Percentiles rank a stretch among this genome's conserved stretches.
phyloP scores from a whole-genome alignment of 2,113 vertebrate species.

The Tautogolabrus adspersus region DNA sequence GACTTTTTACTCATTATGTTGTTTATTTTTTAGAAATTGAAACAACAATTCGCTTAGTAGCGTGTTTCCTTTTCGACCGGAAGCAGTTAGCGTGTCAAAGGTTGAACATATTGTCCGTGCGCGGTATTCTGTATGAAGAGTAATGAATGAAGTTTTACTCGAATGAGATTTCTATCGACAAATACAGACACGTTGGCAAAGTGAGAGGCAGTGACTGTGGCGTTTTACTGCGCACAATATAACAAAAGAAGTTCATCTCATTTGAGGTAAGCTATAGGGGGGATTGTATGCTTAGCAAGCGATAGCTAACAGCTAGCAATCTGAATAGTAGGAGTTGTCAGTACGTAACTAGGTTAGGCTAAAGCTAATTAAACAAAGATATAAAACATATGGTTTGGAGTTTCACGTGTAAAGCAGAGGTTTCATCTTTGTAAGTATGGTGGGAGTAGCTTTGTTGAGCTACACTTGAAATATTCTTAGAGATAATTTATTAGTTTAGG shows the following conservation, averaged over 20 bases:
- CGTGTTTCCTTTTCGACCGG: slow-evolving; percentile 44
- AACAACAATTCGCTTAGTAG: neutral
- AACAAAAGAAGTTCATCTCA: neutral
- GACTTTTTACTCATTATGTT: too few species aligned
- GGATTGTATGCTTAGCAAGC: slow-evolving; percentile 16
- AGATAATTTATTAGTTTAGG: neutral
- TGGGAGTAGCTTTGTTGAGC: too few species aligned
- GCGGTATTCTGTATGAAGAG: slow-evolving; percentile 32
- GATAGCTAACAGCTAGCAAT: slow-evolving; percentile 63
- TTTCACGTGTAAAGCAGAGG: too few species aligned
- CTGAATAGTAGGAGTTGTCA: neutral
- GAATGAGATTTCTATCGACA: rapidly evolving
- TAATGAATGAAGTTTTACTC: slow-evolving; percentile 57
- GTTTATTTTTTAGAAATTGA: too few species aligned
- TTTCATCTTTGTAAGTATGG: too few species aligned
- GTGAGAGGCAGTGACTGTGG: neutral
- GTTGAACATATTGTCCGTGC: slow-evolving; percentile 71
- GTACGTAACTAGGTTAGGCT: neutral
- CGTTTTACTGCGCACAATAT: too few species aligned
- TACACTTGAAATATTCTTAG: too few species aligned
- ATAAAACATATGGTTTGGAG: too few species aligned
- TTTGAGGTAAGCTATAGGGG: slow-evolving; percentile 50
- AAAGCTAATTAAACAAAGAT: too few species aligned
- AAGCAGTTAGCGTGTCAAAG: slow-evolving; percentile 64
- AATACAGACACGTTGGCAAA: neutral